These are phyloP conservation scores for Cydia amplana DNA, from an alignment of 1,140 invertebrate species.

Conservation along the genomic window DNA sequence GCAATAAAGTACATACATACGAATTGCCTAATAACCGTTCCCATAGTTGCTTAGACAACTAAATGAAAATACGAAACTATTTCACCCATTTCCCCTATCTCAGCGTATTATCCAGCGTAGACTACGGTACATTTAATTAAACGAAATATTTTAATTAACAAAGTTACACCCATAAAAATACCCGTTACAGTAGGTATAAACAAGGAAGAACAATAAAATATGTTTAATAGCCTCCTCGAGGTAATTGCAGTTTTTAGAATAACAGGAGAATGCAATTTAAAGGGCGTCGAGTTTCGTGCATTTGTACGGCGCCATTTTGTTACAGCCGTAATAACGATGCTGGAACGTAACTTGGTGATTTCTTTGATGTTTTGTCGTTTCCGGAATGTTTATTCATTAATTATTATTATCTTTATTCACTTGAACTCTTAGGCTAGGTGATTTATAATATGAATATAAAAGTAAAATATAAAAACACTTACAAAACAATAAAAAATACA, in stretches of 20 bases:
- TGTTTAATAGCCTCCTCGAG: slow-evolving; percentile 53
- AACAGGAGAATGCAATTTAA: slow-evolving; percentile 59
- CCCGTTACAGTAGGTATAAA: slow-evolving; percentile 47
- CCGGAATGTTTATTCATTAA: background rate
- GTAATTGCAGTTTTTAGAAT: slow-evolving; percentile 55
- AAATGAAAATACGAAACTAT: slow-evolving; percentile 30
- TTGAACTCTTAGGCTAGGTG: too few relatives aligned
- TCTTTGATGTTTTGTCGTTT: slow-evolving; percentile 12
- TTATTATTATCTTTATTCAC: too few relatives aligned
- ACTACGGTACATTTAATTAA: slow-evolving; percentile 53
- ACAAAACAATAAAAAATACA: too few relatives aligned
- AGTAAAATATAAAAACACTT: too few relatives aligned
- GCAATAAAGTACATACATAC: too few relatives aligned
- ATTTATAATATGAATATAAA: too few relatives aligned
- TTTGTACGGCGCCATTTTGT: slow-evolving; percentile 15
- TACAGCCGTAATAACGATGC: background rate
- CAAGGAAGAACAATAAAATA: slow-evolving; percentile 61
- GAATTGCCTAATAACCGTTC: background rate
- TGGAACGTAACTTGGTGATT: background rate
- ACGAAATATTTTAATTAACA: slow-evolving; percentile 60
- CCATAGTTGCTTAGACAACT: slow-evolving; percentile 17
- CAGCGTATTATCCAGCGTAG: slow-evolving; percentile 48
- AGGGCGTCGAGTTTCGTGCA: slow-evolving; percentile 39
- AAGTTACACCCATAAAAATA: slow-evolving; percentile 61
- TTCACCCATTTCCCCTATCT: background rate